phyloP scores from a whole-genome alignment of 2,797 vertebrate genomes.

The Sebastes trivittatus region DNA sequence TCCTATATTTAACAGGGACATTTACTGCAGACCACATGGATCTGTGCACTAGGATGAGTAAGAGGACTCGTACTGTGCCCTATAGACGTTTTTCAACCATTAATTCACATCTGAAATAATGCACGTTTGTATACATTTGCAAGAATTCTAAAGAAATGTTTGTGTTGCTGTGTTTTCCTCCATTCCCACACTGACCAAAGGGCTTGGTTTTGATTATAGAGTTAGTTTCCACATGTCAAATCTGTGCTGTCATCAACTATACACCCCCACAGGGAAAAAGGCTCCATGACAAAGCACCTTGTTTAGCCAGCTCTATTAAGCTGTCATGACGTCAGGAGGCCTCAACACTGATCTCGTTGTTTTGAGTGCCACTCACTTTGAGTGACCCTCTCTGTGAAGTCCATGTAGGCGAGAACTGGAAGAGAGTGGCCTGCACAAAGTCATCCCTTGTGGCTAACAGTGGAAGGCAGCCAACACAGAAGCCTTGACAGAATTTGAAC shows the following conservation, averaged over 20 bases:
- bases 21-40: constrained; percentile 9
- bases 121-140: constrained; percentile 1
- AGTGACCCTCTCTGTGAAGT: constrained; percentile 70
- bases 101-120: constrained; percentile 5
- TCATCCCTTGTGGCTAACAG: constrained; percentile 54
- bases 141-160: neutral
- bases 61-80: neutral
- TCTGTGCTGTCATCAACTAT: constrained; percentile 55
- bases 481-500: constrained; percentile 53
- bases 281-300: constrained; percentile 75
- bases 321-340: constrained; percentile 64
- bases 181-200: constrained; percentile 45
- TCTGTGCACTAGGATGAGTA: neutral
- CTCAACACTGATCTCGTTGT: constrained; percentile 83
- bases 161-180: neutral
- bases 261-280: constrained; percentile 66
- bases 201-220: constrained; percentile 30
- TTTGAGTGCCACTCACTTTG: constrained; percentile 59
- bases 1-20: neutral
- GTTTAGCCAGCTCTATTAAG: constrained; percentile 55
- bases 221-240: constrained; percentile 46
- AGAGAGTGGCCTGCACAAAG: constrained; percentile 67
- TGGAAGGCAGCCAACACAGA: constrained; percentile 58
- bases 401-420: constrained; percentile 65
- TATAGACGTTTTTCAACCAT: neutral